Evolutionary conservation across 1,140 invertebrate species (phyloP).

Genomic region (Hermetia illucens): DNA sequence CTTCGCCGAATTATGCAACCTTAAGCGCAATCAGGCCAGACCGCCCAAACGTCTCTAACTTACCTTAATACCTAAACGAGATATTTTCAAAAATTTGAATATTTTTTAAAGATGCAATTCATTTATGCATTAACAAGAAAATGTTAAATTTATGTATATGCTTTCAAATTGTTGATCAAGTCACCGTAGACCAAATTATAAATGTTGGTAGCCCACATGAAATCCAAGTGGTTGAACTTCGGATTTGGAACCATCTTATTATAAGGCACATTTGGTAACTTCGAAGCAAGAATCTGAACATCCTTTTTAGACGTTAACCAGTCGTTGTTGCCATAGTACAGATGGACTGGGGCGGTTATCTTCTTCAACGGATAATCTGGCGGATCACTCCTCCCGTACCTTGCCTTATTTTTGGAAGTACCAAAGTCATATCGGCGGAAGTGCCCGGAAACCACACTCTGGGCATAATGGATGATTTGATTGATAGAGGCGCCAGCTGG

Average conservation of each 20-base stretch:
- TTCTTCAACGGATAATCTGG: constrained; percentile 39
- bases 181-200: constrained; percentile 40
- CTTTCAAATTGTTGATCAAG: constrained; percentile 19
- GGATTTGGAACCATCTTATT: constrained; percentile 35
- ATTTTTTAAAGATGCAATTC: no score
- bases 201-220: constrained; percentile 45
- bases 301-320: constrained; percentile 40
- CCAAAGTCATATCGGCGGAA: constrained; percentile 33
- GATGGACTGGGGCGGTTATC: constrained; percentile 42
- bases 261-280: constrained; percentile 20
- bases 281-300: constrained; percentile 34
- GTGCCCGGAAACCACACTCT: constrained; percentile 25
- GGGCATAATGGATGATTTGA: constrained; percentile 33
- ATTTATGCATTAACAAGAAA: no score
- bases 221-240: constrained; percentile 57
- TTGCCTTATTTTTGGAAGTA: constrained; percentile 28
- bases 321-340: constrained; percentile 46
- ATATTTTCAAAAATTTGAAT: no score
- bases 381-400: constrained; percentile 31
- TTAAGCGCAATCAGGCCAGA: no score
- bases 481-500: constrained; percentile 37
- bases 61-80: no score
- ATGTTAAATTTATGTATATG: no score
- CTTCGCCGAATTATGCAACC: no score
- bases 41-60: no score